Percentiles rank a stretch among this genome's conserved stretches.
These are phyloP conservation scores for Prunella himalayana DNA, from an alignment of 2,113 vertebrate genomes.

Conservation along the genomic window DNA sequence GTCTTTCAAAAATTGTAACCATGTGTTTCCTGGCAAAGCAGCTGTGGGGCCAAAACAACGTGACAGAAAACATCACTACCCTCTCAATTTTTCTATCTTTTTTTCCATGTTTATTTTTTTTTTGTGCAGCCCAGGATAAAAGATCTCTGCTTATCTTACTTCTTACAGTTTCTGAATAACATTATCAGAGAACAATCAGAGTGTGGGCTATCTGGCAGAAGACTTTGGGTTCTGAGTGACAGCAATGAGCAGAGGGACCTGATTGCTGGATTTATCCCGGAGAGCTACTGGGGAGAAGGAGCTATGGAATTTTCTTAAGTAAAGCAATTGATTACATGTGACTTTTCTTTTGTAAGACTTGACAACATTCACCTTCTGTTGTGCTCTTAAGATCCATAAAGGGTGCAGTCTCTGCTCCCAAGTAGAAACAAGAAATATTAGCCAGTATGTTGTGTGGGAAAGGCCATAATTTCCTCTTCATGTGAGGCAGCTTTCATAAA, in stretches of 20 bases:
- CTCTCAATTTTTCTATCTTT: background rate
- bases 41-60: background rate
- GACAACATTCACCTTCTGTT: background rate
- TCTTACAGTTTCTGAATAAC: background rate
- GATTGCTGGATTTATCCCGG: background rate
- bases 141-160: background rate
- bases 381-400: background rate
- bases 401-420: background rate
- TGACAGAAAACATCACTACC: background rate
- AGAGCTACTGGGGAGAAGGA: background rate
- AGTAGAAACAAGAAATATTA: background rate
- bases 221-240: background rate
- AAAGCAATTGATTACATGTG: background rate
- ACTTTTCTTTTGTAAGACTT: background rate
- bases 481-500: background rate
- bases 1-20: background rate
- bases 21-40: background rate
- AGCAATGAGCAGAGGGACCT: background rate
- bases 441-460: background rate
- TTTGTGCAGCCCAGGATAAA: background rate
- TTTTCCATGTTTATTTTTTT: background rate
- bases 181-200: background rate
- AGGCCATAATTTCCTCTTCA: background rate
- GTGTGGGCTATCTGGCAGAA: background rate
- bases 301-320: background rate